These are phyloP conservation scores for Clivina fossor DNA, from an alignment of 2,888 invertebrate genomes.

Conservation along the genomic window DNA sequence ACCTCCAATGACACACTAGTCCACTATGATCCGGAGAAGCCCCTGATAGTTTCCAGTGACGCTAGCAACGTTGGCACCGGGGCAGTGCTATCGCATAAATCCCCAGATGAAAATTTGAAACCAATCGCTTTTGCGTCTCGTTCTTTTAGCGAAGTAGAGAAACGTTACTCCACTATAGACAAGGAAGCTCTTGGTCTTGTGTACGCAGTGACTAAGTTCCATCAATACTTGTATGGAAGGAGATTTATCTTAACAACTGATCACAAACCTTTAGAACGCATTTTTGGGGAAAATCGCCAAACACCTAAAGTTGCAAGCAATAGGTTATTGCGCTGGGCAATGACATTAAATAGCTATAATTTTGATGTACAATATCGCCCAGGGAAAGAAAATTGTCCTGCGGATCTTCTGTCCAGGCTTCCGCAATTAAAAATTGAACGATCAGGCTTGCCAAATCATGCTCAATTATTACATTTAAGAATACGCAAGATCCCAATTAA, in stretches of 20 bases:
- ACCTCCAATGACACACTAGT: conserved; percentile 33
- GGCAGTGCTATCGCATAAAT: conserved; percentile 39
- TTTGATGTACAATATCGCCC: conserved; percentile 16
- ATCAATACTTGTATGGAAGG: conserved; percentile 33
- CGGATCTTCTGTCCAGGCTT: too few relatives aligned
- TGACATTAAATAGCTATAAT: conserved; percentile 44
- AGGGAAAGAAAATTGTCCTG: conserved; percentile 1
- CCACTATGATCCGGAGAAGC: conserved; percentile 32
- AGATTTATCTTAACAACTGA: conserved; percentile 45
- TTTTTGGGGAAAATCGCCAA: conserved; percentile 39
- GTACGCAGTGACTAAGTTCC: conserved; percentile 39
- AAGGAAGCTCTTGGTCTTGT: conserved; percentile 40
- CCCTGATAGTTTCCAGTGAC: conserved; percentile 31
- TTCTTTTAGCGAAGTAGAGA: conserved; percentile 35
- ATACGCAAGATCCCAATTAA: too few relatives aligned
- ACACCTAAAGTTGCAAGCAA: conserved; percentile 40
- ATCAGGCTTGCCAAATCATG: too few relatives aligned
- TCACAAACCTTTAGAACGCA: conserved; percentile 46
- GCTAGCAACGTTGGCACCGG: conserved; percentile 46
- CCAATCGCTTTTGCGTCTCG: conserved; percentile 39
- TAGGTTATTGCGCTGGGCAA: conserved; percentile 42
- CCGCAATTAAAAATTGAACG: too few relatives aligned
- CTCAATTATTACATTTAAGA: too few relatives aligned
- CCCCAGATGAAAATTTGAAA: conserved; percentile 35
- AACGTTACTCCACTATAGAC: conserved; percentile 40